Percentiles rank a stretch among this genome's conserved stretches.
Conservation (phyloP, 1,140 invertebrate species). For the Papilio polytes region DNA sequence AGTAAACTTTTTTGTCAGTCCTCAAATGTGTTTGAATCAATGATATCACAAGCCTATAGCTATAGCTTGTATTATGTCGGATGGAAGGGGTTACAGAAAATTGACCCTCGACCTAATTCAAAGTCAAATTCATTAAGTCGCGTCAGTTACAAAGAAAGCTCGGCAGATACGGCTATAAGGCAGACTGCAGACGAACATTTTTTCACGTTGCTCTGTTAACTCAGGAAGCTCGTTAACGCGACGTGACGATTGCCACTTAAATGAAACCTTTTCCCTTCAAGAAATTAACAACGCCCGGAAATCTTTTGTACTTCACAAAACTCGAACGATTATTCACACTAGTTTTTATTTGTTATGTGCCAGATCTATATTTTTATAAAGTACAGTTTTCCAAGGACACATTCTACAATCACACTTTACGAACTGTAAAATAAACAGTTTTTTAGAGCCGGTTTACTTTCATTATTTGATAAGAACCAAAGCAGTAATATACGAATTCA, state of each 20-base stretch:
- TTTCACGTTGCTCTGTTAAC: conserved; percentile 79
- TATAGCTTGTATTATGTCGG: neutral
- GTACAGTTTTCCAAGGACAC: neutral
- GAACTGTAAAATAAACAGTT: neutral
- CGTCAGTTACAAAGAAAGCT: conserved; percentile 46
- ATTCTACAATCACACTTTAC: neutral
- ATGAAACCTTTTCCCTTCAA: conserved; percentile 64
- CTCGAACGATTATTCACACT: neutral
- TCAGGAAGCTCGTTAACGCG: conserved; percentile 78
- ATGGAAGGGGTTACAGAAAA: conserved; percentile 12
- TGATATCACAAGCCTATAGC: neutral
- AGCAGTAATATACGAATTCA: neutral
- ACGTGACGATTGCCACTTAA: conserved; percentile 77
- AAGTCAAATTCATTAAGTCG: conserved; percentile 26
- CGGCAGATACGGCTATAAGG: conserved; percentile 32
- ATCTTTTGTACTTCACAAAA: conserved; percentile 51
- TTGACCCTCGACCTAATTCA: conserved; percentile 23
- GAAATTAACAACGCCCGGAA: conserved; percentile 69
- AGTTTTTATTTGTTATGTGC: neutral
- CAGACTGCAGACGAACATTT: conserved; percentile 57
- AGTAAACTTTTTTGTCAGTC: neutral
- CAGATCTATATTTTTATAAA: neutral
- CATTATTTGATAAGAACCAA: neutral
- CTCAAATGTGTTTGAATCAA: neutral
- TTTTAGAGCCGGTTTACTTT: conserved; percentile 7